Conservation (phyloP, 2,888 invertebrate species). For the Portevinia maculata region DNA sequence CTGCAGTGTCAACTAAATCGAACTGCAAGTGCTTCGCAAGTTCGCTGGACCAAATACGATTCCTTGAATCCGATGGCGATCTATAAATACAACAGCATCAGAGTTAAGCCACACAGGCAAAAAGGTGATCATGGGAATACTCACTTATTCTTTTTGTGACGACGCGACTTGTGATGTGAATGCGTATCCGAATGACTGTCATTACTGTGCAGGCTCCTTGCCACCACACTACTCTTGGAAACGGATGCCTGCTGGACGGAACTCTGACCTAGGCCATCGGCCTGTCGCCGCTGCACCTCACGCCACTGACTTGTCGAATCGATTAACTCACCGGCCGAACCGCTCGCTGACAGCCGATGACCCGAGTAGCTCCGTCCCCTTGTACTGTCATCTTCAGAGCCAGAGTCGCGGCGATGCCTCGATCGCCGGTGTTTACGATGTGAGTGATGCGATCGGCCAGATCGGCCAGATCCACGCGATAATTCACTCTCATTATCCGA, state of each 20-base stretch:
- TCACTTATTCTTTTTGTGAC: conserved; percentile 86
- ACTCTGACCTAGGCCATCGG: conserved; percentile 84
- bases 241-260: conserved; percentile 89
- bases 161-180: conserved; percentile 82
- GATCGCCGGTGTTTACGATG: conserved; percentile 89
- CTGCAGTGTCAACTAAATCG: conserved; percentile 93
- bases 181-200: conserved; percentile 86
- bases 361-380: conserved; percentile 83
- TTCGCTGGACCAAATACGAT: conserved; percentile 89
- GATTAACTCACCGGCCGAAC: conserved; percentile 87
- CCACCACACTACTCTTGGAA: conserved; percentile 84
- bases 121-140: conserved; percentile 71
- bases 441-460: conserved; percentile 89
- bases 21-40: conserved; percentile 94
- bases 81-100: conserved; percentile 78
- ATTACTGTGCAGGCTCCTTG: conserved; percentile 81
- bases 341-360: conserved; percentile 82
- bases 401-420: conserved; percentile 89
- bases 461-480: conserved; percentile 92
- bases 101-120: conserved; percentile 15
- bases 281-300: conserved; percentile 91
- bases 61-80: conserved; percentile 88
- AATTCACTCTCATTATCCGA: conserved; percentile 96
- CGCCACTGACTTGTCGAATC: conserved; percentile 95
- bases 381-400: conserved; percentile 88